Percentiles rank a stretch among this genome's conserved stretches.
Evolutionary conservation across 1,140 invertebrate species (phyloP).

Genomic region (Drosophila watanabei): DNA sequence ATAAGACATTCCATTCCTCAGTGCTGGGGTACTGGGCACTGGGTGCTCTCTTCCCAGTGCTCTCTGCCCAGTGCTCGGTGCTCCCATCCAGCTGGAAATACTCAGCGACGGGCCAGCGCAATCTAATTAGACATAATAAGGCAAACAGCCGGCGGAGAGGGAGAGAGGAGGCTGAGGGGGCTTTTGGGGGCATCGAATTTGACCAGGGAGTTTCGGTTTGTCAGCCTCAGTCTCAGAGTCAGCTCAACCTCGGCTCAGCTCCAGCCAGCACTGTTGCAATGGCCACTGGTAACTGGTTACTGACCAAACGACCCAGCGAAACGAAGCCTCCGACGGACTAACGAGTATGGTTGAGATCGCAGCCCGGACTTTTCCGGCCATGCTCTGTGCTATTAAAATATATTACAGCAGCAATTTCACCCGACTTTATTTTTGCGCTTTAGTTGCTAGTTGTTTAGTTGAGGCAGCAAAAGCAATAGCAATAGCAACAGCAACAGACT

Average conservation of each 20-base stretch:
- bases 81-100: constrained; percentile 22
- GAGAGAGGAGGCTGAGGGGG: not conserved
- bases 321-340: constrained; percentile 35
- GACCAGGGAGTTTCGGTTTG: constrained; percentile 42
- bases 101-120: constrained; percentile 51
- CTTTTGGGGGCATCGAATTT: constrained; percentile 51
- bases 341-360: constrained; percentile 47
- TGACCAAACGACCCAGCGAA: constrained; percentile 55
- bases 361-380: constrained; percentile 61
- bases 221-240: not conserved
- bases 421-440: constrained; percentile 80
- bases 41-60: not conserved
- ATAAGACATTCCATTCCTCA: constrained; percentile 41
- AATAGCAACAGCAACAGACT: no score
- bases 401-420: constrained; percentile 80
- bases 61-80: not conserved
- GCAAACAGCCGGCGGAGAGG: constrained; percentile 43
- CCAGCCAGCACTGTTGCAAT: constrained; percentile 40
- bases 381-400: constrained; percentile 73
- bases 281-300: constrained; percentile 14
- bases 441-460: constrained; percentile 25
- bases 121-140: constrained; percentile 82
- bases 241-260: not conserved
- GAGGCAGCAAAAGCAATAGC: not conserved
- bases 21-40: not conserved